Evolutionary conservation across 2,113 vertebrate species (phyloP).

Genomic region (Eulacestoma nigropectus): DNA sequence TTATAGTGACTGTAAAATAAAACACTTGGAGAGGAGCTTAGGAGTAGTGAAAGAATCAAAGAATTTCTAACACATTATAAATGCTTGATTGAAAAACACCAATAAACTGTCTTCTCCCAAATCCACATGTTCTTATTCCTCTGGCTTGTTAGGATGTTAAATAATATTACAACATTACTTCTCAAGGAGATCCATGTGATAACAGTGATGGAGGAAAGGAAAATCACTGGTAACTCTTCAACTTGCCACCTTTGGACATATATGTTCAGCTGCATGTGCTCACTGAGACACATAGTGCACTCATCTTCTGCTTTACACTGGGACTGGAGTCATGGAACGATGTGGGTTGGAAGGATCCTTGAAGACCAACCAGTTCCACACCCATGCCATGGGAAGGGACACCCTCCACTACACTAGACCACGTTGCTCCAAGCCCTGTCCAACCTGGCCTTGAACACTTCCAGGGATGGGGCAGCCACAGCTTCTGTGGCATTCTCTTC

Average conservation of each 20-base stretch:
- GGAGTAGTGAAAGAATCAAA: neutral
- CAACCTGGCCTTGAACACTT: fast-evolving
- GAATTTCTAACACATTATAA: neutral
- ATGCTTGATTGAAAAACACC: neutral
- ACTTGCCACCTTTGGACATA: neutral
- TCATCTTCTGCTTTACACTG: neutral
- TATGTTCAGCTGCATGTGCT: neutral
- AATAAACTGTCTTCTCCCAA: neutral
- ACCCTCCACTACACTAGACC: neutral
- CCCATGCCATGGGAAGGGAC: neutral
- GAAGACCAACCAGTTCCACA: neutral
- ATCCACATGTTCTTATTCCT: neutral
- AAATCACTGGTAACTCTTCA: neutral
- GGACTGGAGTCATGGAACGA: neutral
- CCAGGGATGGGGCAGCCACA: neutral
- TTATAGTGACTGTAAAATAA: neutral
- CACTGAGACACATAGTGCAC: fast-evolving
- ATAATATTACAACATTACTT: neutral
- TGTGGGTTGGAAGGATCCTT: neutral
- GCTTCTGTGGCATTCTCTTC: neutral
- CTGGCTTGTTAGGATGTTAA: neutral
- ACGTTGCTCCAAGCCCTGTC: neutral
- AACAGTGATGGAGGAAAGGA: neutral
- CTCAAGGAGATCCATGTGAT: neutral
- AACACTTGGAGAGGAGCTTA: neutral